Percentiles rank a stretch among this genome's conserved stretches.
Evolutionary conservation across 2,113 vertebrate genomes (phyloP).

Genomic region (Bubo bubo): DNA sequence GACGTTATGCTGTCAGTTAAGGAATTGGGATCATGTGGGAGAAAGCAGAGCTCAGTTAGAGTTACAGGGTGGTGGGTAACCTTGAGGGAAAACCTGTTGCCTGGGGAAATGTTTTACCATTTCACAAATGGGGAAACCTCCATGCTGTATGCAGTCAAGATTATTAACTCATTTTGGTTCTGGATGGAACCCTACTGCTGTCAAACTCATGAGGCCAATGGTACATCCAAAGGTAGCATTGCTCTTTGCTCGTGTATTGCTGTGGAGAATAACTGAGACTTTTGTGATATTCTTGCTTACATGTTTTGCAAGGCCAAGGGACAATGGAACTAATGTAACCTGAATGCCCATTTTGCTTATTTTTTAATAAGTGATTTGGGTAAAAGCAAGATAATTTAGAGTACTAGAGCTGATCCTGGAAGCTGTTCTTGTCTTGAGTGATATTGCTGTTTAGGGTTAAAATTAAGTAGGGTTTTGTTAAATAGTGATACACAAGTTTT

Average conservation of each 20-base stretch:
- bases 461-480: neutral
- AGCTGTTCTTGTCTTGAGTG: neutral
- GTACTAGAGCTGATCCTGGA: neutral
- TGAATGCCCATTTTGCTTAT: neutral
- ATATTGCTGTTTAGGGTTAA: neutral
- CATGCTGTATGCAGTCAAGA: accelerated
- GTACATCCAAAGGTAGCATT: neutral
- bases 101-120: neutral
- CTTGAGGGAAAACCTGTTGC: neutral
- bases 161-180: neutral
- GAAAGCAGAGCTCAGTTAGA: neutral
- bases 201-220: neutral
- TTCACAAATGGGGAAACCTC: neutral
- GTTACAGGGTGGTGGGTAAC: neutral
- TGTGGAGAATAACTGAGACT: neutral
- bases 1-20: neutral
- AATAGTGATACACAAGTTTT: neutral
- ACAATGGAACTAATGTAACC: neutral
- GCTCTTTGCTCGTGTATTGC: accelerated
- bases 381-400: neutral
- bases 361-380: neutral
- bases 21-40: neutral
- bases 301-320: neutral
- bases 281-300: neutral
- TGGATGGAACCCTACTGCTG: neutral